These are phyloP conservation scores for Arremon aurantiirostris DNA, from an alignment of 2,797 vertebrate species.

Conservation along the genomic window DNA sequence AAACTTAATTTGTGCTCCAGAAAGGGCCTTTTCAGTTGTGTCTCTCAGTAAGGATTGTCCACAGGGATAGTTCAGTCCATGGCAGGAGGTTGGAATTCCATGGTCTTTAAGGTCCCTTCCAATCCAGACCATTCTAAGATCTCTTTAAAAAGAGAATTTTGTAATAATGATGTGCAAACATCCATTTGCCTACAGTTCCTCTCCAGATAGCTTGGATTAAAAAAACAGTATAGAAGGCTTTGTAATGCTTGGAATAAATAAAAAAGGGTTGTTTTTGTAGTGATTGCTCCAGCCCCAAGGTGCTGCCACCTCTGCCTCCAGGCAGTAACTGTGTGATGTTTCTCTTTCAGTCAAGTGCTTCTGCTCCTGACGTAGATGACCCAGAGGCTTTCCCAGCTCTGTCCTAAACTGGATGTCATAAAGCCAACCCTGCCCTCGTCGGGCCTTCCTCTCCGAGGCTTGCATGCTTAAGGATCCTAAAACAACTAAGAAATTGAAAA, in stretches of 20 bases:
- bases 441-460: conserved; percentile 93
- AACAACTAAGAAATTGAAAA: conserved; percentile 82
- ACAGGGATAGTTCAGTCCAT: background rate
- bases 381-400: conserved; percentile 98
- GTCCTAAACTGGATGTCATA: conserved; percentile 87
- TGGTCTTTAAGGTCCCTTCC: background rate
- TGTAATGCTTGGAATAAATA: background rate
- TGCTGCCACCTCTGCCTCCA: background rate
- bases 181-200: fast-evolving
- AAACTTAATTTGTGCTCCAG: background rate
- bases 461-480: conserved; percentile 99
- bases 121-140: background rate
- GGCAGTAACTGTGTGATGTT: conserved; percentile 25
- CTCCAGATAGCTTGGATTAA: background rate
- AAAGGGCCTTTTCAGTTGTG: background rate
- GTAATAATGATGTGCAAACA: fast-evolving
- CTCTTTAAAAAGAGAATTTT: background rate
- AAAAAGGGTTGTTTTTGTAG: fast-evolving
- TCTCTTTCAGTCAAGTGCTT: conserved; percentile 86
- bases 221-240: fast-evolving
- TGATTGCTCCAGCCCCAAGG: background rate
- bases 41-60: background rate
- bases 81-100: background rate
- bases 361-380: conserved; percentile 97
- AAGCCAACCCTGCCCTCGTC: conserved; percentile 81